Evolutionary conservation across 2,797 vertebrate species (phyloP).

Genomic region (Gobionotothen gibberifrons): DNA sequence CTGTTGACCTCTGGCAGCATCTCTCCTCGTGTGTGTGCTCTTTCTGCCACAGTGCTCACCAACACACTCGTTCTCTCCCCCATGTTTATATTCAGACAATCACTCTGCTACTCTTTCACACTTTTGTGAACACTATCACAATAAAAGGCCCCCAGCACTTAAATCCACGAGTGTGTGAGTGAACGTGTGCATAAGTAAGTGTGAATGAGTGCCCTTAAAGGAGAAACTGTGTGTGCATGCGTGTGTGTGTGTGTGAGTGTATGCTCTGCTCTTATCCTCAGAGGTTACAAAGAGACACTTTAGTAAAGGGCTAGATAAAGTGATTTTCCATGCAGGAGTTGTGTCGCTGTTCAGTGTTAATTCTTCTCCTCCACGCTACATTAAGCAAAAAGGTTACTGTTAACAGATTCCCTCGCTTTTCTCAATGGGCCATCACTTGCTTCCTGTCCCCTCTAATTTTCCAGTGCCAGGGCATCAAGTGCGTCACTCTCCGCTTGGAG

Average conservation of each 20-base stretch:
- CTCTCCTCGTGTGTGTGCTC: conserved; percentile 47
- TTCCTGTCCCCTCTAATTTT: conserved; percentile 83
- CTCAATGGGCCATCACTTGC: conserved; percentile 81
- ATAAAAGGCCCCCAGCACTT: conserved; percentile 70
- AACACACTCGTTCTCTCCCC: conserved; percentile 58
- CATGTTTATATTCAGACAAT: conserved; percentile 62
- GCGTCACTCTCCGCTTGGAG: conserved; percentile 73
- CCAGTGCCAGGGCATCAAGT: conserved; percentile 78
- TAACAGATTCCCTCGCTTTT: conserved; percentile 84
- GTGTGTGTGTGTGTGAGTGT: conserved; percentile 48
- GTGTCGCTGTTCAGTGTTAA: conserved; percentile 76
- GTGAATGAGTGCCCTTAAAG: conserved; percentile 63
- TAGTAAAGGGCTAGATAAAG: conserved; percentile 81
- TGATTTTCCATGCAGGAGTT: conserved; percentile 85
- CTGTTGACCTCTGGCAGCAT: conserved; percentile 55
- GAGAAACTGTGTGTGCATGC: conserved; percentile 7
- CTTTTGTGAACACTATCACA: conserved; percentile 76
- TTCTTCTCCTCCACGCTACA: conserved; percentile 83
- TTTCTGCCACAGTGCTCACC: conserved; percentile 59
- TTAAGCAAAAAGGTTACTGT: conserved; percentile 88
- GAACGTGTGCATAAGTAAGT: conserved; percentile 52
- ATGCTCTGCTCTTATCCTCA: conserved; percentile 69
- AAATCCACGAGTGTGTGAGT: conserved; percentile 54
- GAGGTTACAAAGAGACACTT: conserved; percentile 79
- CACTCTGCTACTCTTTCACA: conserved; percentile 69